A percentile compares a stretch with the other conserved stretches of the same genome.
Conservation (phyloP, 23 tunicate species). For the Oikopleura dioica region DNA sequence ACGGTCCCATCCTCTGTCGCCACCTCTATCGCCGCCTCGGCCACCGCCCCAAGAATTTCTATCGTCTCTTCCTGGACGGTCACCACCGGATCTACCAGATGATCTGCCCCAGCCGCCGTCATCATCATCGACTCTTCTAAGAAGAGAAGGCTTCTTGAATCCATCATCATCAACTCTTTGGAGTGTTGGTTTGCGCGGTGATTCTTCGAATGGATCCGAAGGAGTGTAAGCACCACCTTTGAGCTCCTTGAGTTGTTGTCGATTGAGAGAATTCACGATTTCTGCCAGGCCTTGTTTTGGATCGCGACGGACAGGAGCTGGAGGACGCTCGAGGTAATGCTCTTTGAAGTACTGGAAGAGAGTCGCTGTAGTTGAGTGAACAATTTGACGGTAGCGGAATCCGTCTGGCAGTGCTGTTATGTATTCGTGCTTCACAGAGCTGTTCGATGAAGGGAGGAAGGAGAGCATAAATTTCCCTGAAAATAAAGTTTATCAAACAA, state of each 20-base stretch:
- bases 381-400: constrained; percentile 64
- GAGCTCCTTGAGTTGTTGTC: not conserved
- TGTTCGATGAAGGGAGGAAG: constrained; percentile 40
- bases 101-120: no score
- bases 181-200: not conserved
- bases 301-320: not conserved
- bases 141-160: not conserved
- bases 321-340: constrained; percentile 53
- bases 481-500: not conserved
- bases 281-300: not conserved
- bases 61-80: not conserved
- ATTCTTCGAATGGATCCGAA: not conserved
- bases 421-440: constrained; percentile 67
- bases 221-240: not conserved
- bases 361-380: constrained; percentile 34
- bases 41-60: not conserved
- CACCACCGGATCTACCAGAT: not conserved
- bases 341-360: constrained; percentile 88
- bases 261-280: not conserved
- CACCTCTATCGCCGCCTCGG: not conserved
- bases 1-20: not conserved
- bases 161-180: not conserved
- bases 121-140: no score
- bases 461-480: constrained; percentile 64
- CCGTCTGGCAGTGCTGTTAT: constrained; percentile 67